A percentile compares a stretch with the other conserved stretches of the same genome.
Evolutionary conservation across 2,888 invertebrate species (phyloP).

Genomic region (Nymphalis c-album): DNA sequence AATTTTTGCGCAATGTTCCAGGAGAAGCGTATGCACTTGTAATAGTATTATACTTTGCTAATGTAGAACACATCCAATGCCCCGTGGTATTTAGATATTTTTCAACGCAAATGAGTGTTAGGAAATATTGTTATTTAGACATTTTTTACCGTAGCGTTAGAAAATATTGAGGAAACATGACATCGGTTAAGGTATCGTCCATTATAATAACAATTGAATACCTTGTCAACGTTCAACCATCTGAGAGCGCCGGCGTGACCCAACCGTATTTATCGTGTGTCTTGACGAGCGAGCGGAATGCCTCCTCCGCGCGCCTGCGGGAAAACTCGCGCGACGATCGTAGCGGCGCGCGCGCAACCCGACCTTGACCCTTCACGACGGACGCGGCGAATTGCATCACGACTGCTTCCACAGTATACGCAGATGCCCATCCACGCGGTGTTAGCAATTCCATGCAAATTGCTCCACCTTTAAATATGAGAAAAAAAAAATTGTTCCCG

Average conservation of each 20-base stretch:
- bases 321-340: slow-evolving; percentile 90
- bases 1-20: no score
- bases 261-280: slow-evolving; percentile 96
- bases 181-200: no score
- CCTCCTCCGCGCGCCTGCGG: slow-evolving; percentile 90
- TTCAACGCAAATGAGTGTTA: no score
- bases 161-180: no score
- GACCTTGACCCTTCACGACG: slow-evolving; percentile 92
- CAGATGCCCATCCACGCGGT: slow-evolving; percentile 93
- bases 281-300: slow-evolving; percentile 92
- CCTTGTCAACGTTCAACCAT: slow-evolving; percentile 83
- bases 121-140: no score
- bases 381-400: slow-evolving; percentile 95
- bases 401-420: slow-evolving; percentile 92
- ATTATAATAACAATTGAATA: slow-evolving; percentile 13
- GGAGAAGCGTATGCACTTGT: no score
- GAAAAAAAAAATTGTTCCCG: not conserved
- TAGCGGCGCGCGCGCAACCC: slow-evolving; percentile 89
- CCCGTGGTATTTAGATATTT: no score
- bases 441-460: slow-evolving; percentile 94
- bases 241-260: slow-evolving; percentile 93
- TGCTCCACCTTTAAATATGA: slow-evolving; percentile 83
- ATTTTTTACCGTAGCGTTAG: no score
- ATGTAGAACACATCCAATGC: no score
- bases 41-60: no score